A percentile compares a stretch with the other conserved stretches of the same genome.
These are phyloP conservation scores for Boloria euphrosyne DNA, from an alignment of 2,888 invertebrate genomes.

Conservation along the genomic window DNA sequence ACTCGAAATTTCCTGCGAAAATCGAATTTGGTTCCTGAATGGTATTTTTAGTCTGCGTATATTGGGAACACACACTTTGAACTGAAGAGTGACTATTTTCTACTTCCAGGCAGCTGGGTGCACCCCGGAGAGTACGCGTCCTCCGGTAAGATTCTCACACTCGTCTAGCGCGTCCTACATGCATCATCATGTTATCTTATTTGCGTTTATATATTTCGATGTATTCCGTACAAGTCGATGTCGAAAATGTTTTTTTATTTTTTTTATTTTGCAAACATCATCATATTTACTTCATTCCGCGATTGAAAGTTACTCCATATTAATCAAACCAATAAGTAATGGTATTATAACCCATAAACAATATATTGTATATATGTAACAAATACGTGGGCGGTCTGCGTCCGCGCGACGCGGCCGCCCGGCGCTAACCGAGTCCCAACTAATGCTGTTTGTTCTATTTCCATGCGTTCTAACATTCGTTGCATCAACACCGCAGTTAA, in stretches of 20 bases:
- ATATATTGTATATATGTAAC: too few relatives aligned
- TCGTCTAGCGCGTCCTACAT: constrained; percentile 1
- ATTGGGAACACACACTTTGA: not conserved
- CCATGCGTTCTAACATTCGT: constrained; percentile 76
- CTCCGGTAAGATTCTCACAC: constrained; percentile 88
- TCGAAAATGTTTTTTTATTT: too few relatives aligned
- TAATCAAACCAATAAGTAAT: too few relatives aligned
- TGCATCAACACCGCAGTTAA: constrained; percentile 90
- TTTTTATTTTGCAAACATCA: too few relatives aligned
- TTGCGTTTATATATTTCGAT: constrained; percentile 22
- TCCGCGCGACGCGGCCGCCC: too few relatives aligned
- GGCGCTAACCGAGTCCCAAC: not conserved
- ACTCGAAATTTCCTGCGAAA: too few relatives aligned
- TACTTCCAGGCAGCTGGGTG: constrained; percentile 93
- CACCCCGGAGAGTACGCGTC: constrained; percentile 99
- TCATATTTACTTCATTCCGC: too few relatives aligned
- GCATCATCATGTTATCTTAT: constrained; percentile 22
- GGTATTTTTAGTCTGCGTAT: not conserved
- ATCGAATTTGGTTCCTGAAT: too few relatives aligned
- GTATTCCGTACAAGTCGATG: too few relatives aligned
- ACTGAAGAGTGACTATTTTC: constrained; percentile 14
- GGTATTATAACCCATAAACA: too few relatives aligned
- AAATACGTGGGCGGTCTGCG: too few relatives aligned
- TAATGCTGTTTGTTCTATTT: constrained; percentile 60
- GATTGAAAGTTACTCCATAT: too few relatives aligned